phyloP scores from a whole-genome alignment of 2,113 vertebrate genomes.

The Astur gentilis region DNA sequence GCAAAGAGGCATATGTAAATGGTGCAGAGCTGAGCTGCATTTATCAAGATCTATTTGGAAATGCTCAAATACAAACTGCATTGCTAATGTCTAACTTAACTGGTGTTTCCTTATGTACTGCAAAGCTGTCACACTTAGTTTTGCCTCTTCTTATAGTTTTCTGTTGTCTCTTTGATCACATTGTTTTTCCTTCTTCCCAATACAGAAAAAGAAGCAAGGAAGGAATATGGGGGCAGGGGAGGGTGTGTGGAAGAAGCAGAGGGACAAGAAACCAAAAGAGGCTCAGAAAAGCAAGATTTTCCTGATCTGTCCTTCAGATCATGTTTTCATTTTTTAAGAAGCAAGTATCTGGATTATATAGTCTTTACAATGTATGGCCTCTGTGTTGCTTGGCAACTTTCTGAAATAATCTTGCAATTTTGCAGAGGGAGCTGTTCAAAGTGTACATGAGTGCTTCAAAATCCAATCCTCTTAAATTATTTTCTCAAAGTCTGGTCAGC shows the following conservation, averaged over 20 bases:
- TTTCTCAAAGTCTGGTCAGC: background rate
- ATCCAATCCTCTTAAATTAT: conserved; percentile 4
- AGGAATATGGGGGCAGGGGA: background rate
- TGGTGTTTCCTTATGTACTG: background rate
- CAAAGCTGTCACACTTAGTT: background rate
- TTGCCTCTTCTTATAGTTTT: background rate
- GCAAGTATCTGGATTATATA: background rate
- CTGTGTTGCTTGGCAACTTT: conserved; percentile 14
- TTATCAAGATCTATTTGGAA: background rate
- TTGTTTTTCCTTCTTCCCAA: background rate
- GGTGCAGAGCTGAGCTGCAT: background rate
- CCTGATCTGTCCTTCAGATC: background rate
- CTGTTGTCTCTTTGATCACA: background rate
- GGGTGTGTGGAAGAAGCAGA: background rate
- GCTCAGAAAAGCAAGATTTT: background rate
- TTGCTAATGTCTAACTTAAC: background rate
- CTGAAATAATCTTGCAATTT: background rate
- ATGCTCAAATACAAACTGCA: background rate
- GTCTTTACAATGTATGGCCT: background rate
- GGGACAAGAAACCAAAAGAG: background rate
- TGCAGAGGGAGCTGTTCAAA: background rate
- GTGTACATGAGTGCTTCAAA: background rate
- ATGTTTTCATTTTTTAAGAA: background rate
- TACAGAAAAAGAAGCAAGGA: background rate
- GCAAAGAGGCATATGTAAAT: background rate